These are phyloP conservation scores for Hemibagrus guttatus DNA, from an alignment of 2,797 vertebrate species.

Conservation along the genomic window DNA sequence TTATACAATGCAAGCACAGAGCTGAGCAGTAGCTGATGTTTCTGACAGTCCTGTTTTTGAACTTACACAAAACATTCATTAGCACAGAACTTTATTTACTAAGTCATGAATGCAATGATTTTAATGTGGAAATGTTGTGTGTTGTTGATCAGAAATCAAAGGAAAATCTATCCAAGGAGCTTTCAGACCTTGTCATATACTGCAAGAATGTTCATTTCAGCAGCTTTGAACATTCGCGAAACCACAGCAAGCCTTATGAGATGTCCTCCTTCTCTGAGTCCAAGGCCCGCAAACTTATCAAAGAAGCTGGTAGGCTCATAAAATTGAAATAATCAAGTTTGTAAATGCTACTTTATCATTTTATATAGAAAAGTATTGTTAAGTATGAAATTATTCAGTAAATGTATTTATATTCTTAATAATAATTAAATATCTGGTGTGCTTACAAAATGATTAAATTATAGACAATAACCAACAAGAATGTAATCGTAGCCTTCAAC, in stretches of 20 bases:
- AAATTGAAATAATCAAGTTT: background rate
- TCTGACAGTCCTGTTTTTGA: background rate
- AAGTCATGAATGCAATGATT: background rate
- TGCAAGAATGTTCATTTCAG: slow-evolving; percentile 87
- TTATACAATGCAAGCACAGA: background rate
- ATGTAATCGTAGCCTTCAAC: background rate
- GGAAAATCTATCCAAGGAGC: slow-evolving; percentile 78
- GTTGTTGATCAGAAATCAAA: slow-evolving; percentile 74
- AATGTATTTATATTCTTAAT: background rate
- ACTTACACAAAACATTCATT: background rate
- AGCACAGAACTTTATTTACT: background rate
- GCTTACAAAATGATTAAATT: background rate
- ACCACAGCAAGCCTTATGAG: slow-evolving; percentile 80
- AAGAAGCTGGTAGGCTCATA: slow-evolving; percentile 80
- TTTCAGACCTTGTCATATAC: slow-evolving; percentile 90
- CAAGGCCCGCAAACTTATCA: slow-evolving; percentile 85
- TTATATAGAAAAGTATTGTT: background rate
- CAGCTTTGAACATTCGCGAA: slow-evolving; percentile 79
- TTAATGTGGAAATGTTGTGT: slow-evolving; percentile 11
- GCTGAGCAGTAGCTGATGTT: background rate
- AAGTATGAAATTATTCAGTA: background rate
- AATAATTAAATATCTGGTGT: background rate
- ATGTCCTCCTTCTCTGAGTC: slow-evolving; percentile 91
- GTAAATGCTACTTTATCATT: background rate
- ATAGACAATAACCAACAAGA: background rate